Base-by-base conservation (phyloP, 1,140 invertebrate genomes). In the Drosophila mojavensis region DNA sequence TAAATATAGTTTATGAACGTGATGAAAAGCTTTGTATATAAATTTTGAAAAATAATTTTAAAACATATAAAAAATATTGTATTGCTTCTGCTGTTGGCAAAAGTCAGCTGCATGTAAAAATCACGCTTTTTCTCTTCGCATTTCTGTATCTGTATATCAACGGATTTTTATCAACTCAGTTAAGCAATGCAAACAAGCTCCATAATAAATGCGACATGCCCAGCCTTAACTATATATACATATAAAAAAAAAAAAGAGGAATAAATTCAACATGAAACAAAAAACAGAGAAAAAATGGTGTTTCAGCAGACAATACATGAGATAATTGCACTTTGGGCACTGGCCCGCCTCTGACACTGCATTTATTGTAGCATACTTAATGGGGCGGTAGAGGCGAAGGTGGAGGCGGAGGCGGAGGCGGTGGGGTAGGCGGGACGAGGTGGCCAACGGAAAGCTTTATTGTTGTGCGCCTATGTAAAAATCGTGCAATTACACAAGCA, bases 321-420 rank as follows among this genome's bases (percentile, higher is more conserved):
- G 85, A 89, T 89, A 89, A 89, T 89, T 89, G 84, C 84, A 84
- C 84, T 89, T 89, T 89, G 81, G 84, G 85, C 62, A 67, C 67
- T 70, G 70, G 65, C 74, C 67, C 80, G 72, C 72, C 83, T 89
- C 83, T 89, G 84, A 89, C 84, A 89, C 69, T 83, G 83, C 83
- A 88, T 81, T 83, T 84, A 89, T 80, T 89, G 80, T 89, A 90
- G 84, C 84, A 89, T 89, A 89, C 84, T 89, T 89, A 89, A 84
- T 85, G 61, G 84, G 78, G 85, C 70, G 43, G 39, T 28, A 28
- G 30, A 3, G 36, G 36, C 7, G 33, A 6, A 36, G 33, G 7
- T 0, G 7, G 6, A 36, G 7, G 33, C 28, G 28, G 3, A 2
- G 20, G 20, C 28, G 28, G 3, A 2, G 20, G 20, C 20, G 20